Base-by-base conservation (phyloP, 2,888 invertebrate genomes). In the Hypercompe scribonia region DNA sequence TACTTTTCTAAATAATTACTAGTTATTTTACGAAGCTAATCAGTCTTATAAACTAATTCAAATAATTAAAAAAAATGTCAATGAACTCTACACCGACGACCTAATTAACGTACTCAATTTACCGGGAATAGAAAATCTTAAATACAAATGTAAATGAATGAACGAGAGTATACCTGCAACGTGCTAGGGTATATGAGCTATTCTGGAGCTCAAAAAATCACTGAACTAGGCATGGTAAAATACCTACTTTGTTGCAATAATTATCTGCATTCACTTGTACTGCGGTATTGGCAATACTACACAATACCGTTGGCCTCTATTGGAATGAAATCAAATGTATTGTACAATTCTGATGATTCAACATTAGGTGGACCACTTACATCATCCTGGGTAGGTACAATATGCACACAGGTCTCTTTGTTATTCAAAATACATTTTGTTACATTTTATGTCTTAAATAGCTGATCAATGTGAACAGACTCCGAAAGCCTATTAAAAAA, bases 251-350 rank as follows among this genome's bases (percentile, higher is more conserved):
- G 79, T 75, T 82, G 84, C 82, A 88, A 86, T 90, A 90, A 90
- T 90, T 91, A 90, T 88, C 79, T 90, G 88, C 88, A 90, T 87
- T 86, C 83, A 89, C 85, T 81, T 77, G 81, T 84, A 87, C 87
- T 86, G 80, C 77, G 72, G 84, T 87, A 87, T 86, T 85, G 82
- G 80, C 79, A 86, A 79, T 58, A 84, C 74, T 78, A 81, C 81
- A 89, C 88, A 89, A 90, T 87, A 80, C 74, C 82, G 75, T 72
- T 86, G 87, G 81, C 87, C 85, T 87, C 84, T 84, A 89, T 89
- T 87, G 82, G 89, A 88, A 80, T 81, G 69, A 76, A 87, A 87
- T 90, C 84, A 89, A 90, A 88, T 84, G 88, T 84, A 87, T 86
- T 88, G 79, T 85, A 82, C 85, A 83, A 84, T 86, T 83, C 84